phyloP scores from a whole-genome alignment of 2,113 vertebrate species.

The Setophaga kirtlandii region DNA sequence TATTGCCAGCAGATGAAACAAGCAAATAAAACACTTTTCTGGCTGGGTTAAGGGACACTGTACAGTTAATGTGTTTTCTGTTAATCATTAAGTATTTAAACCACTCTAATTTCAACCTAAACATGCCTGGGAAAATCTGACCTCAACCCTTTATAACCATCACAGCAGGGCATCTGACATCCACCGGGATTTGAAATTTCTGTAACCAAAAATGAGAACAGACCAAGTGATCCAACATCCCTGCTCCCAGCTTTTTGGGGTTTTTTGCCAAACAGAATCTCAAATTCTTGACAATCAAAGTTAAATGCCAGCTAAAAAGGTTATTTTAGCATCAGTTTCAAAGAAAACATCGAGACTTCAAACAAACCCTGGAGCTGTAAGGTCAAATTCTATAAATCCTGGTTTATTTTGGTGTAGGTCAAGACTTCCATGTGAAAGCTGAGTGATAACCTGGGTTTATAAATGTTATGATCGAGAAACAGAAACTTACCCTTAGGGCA shows the following conservation, averaged over 20 bases:
- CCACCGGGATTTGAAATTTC: background rate
- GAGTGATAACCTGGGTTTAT: background rate
- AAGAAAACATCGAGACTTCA: background rate
- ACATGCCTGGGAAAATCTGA: background rate
- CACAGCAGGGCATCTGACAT: background rate
- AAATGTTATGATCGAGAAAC: background rate
- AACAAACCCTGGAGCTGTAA: background rate
- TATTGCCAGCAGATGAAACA: background rate
- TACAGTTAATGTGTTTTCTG: background rate
- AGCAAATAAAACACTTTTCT: background rate
- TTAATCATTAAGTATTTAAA: background rate
- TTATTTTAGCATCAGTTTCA: background rate
- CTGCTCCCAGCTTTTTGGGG: background rate
- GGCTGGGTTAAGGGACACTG: background rate
- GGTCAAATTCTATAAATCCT: background rate
- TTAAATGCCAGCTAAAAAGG: conserved; percentile 15
- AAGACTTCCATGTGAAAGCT: background rate
- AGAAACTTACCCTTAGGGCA: background rate
- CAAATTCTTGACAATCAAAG: background rate
- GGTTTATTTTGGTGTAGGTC: background rate
- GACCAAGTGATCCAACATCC: background rate
- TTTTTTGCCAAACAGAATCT: background rate
- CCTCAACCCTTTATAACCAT: background rate
- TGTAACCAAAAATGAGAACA: background rate
- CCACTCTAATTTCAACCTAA: background rate